Percentiles rank a stretch among this genome's conserved stretches.
These are phyloP conservation scores for Simalia tracyae DNA, from an alignment of 2,797 vertebrate species.

Conservation along the genomic window DNA sequence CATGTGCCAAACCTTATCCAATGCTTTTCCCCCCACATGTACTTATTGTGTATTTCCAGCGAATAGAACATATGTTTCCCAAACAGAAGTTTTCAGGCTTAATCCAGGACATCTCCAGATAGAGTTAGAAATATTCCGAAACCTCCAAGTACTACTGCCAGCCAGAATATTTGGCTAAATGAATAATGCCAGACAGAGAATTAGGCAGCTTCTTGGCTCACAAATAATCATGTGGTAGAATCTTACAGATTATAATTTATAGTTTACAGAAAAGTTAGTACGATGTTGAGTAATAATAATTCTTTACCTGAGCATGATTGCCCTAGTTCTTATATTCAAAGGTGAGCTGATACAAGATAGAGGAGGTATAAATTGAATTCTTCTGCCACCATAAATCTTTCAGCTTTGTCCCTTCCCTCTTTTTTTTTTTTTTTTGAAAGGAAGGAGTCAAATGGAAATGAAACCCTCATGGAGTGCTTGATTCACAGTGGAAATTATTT, in stretches of 20 bases:
- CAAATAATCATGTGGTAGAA: neutral
- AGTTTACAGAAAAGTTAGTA: neutral
- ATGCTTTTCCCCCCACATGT: neutral
- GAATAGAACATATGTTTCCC: neutral
- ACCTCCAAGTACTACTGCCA: neutral
- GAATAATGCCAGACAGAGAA: neutral
- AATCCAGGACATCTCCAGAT: neutral
- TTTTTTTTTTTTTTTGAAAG: neutral
- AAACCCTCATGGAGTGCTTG: neutral
- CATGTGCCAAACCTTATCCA: neutral
- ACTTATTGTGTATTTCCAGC: neutral
- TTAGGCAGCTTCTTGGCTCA: neutral
- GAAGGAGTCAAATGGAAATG: neutral
- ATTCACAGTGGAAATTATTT: neutral
- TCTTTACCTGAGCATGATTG: neutral
- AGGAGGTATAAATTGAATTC: neutral
- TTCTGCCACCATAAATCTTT: neutral
- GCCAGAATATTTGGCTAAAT: neutral
- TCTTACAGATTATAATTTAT: neutral
- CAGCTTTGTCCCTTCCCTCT: neutral
- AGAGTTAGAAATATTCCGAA: neutral
- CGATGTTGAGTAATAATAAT: neutral
- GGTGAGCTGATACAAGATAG: neutral
- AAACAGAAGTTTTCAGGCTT: neutral
- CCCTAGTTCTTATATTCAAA: neutral